These are phyloP conservation scores for Amblyraja radiata DNA, from an alignment of 2,797 vertebrate species.

Conservation along the genomic window DNA sequence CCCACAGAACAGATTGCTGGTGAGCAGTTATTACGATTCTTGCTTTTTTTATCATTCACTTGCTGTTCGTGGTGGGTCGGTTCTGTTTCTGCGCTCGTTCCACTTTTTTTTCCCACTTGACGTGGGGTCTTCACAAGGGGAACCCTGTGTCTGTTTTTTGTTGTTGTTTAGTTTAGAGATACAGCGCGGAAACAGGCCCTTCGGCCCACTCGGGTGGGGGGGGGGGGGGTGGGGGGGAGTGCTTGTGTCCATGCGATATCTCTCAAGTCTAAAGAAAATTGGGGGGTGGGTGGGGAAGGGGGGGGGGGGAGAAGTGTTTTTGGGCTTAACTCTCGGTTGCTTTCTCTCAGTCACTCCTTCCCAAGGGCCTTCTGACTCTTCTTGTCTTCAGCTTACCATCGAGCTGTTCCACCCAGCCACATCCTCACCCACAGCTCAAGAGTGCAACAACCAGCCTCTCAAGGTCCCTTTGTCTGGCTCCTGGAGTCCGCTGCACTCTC, in stretches of 20 bases:
- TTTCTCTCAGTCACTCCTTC: not conserved
- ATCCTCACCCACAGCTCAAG: constrained; percentile 46
- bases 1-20: not conserved
- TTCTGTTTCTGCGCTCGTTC: not conserved
- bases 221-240: too few species aligned
- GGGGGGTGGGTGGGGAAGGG: too few species aligned
- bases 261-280: too few species aligned
- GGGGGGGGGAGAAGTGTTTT: not conserved
- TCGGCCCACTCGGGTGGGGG: too few species aligned
- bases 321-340: not conserved
- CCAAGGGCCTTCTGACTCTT: not conserved
- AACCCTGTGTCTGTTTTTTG: too few species aligned
- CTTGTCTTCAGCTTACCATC: constrained; percentile 61
- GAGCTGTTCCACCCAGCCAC: constrained; percentile 85
- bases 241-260: too few species aligned
- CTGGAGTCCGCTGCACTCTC: constrained; percentile 82
- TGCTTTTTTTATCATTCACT: not conserved
- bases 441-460: constrained; percentile 57
- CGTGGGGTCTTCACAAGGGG: not conserved
- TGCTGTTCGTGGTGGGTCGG: not conserved
- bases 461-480: constrained; percentile 79
- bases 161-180: too few species aligned
- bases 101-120: not conserved
- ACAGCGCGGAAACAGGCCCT: too few species aligned
- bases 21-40: not conserved